phyloP scores from a whole-genome alignment of 2,113 vertebrate genomes.

The Burhinus oedicnemus region DNA sequence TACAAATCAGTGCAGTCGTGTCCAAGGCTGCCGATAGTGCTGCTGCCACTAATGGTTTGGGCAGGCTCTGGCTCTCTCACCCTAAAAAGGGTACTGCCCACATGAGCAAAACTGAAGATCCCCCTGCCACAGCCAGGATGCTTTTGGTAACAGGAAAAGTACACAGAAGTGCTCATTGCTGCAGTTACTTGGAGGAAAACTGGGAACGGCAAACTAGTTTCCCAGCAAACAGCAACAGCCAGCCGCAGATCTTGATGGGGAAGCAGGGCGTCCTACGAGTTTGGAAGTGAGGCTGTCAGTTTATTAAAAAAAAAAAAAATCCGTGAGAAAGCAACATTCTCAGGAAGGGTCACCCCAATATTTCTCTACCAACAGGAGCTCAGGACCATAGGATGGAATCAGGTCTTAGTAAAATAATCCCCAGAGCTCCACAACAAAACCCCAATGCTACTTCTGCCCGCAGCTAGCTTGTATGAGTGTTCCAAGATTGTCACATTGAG shows the following conservation, averaged over 20 bases:
- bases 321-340: rapidly evolving
- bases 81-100: background rate
- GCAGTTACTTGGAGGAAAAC: background rate
- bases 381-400: background rate
- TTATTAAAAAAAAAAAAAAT: background rate
- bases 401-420: background rate
- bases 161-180: background rate
- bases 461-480: rapidly evolving
- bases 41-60: background rate
- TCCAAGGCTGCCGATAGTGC: background rate
- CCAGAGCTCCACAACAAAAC: rapidly evolving
- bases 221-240: background rate
- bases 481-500: background rate
- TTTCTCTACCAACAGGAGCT: background rate
- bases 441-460: background rate
- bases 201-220: background rate
- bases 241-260: background rate
- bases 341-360: background rate
- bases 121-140: background rate
- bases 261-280: background rate
- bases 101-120: background rate
- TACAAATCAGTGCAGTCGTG: background rate
- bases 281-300: background rate
- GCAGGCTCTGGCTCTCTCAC: background rate
- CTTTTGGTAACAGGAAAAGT: background rate